Evolutionary conservation across 2,888 invertebrate genomes (phyloP).

Genomic region (Drosophila monieri): DNA sequence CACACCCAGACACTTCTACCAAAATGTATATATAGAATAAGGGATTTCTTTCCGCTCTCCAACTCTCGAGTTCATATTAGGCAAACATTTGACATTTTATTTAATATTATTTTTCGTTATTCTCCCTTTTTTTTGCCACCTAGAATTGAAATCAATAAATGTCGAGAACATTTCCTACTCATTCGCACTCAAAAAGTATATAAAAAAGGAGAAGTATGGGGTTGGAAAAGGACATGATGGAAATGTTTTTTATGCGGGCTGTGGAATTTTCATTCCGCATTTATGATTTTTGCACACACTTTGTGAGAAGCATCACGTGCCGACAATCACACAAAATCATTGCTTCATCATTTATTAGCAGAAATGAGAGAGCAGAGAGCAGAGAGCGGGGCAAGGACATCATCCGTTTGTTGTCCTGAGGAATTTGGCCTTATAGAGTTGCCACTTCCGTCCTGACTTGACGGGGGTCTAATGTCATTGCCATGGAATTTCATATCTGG

Average conservation of each 20-base stretch:
- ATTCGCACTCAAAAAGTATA: slow-evolving; percentile 18
- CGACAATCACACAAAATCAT: slow-evolving; percentile 68
- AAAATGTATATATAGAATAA: not conserved
- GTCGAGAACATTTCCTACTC: slow-evolving; percentile 35
- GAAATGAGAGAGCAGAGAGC: not conserved
- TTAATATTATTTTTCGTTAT: not conserved
- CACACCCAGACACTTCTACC: not conserved
- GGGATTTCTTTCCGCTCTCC: not conserved
- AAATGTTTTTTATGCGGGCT: slow-evolving; percentile 7
- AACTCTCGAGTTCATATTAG: slow-evolving; percentile 21
- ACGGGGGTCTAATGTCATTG: slow-evolving; percentile 29
- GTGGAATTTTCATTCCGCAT: slow-evolving; percentile 30
- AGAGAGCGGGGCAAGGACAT: not conserved
- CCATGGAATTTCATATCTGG: slow-evolving; percentile 23
- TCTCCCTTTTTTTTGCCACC: not conserved
- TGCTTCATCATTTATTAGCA: slow-evolving; percentile 67
- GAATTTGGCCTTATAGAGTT: slow-evolving; percentile 7
- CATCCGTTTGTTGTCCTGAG: not conserved
- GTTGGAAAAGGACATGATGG: not conserved
- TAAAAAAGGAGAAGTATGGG: not conserved
- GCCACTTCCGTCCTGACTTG: slow-evolving; percentile 26
- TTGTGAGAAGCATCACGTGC: slow-evolving; percentile 55
- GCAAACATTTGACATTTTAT: slow-evolving; percentile 41
- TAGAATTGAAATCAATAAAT: slow-evolving; percentile 62
- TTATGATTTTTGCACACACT: slow-evolving; percentile 21